Evolutionary conservation across 1,140 invertebrate genomes (phyloP), one percentile per base, ranked within the genome.

Genomic region (Archegozetes longisetosus): DNA sequence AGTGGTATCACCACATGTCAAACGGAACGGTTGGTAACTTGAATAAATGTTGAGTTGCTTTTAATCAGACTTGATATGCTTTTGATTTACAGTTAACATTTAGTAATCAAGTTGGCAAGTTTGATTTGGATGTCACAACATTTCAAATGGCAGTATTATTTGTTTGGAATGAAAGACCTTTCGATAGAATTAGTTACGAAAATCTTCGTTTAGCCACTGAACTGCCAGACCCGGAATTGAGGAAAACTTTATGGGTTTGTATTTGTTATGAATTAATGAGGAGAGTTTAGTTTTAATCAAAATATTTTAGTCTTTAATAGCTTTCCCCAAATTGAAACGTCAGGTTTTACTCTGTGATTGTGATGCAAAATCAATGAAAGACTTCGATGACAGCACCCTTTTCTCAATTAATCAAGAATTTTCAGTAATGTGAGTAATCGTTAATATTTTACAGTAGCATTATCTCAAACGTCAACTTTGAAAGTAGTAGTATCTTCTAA

Each of bases 81-180:
- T 63, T 2, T 61, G 47, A 56, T 57, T 67, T 76, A 61, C 70
- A 85, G 82, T 92, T 97, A 64, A 94, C 88, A 49, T 98, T 98
- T 78, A 79, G 82, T 2, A 97, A 94, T 74, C 81, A 85, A 68
- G 82, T 89, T 49, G 93, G 94, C 12, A 83, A 86, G 67, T 99
- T 91, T 75, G 96, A 99, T 76, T 76, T 99, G 61, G 96, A 99
- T 72, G 91, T 98, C 2, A 98, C 95, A 6, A 97, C 94, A 25
- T 97, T 98, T 73, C 96, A 99, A 83, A 96, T 98, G 91, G 91
- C 92, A 58, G 92, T 98, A n/a, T 75, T 99, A 22, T 98, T 97
- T 76, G 89, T 90, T 9, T 99, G 93, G 93, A 98, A 98, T 78
- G 89, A 96, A 71, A 77, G 94, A 66, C 85, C 87, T 27, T 70